Evolutionary conservation across 2,888 invertebrate species (phyloP).

Genomic region (Pardosa pseudoannulata): DNA sequence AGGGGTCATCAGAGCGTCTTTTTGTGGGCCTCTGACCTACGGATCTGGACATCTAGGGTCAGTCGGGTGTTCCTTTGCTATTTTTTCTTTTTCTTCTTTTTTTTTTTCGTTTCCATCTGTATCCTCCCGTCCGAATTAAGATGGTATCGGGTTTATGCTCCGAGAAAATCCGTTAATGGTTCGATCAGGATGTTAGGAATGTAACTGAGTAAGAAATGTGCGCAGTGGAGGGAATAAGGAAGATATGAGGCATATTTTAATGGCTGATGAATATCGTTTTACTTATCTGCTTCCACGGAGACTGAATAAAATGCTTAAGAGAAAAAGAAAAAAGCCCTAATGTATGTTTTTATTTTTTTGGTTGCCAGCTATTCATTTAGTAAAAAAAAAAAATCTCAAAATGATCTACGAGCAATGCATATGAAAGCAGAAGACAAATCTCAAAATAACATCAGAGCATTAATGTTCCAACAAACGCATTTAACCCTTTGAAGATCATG

Average conservation of each 20-base stretch:
- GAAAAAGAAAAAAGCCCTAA: no score
- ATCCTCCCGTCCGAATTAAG: slow-evolving; percentile 44
- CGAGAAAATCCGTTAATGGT: slow-evolving; percentile 68
- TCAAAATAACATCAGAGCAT: no score
- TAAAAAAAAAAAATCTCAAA: no score
- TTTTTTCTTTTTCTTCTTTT: slow-evolving; percentile 37
- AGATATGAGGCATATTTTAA: slow-evolving; percentile 13
- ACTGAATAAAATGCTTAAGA: no score
- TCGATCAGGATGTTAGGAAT: slow-evolving; percentile 42
- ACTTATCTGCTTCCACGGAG: no score
- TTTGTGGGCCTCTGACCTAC: slow-evolving; percentile 47
- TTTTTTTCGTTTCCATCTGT: slow-evolving; percentile 31
- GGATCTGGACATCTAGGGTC: slow-evolving; percentile 40
- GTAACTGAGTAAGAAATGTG: slow-evolving; percentile 33
- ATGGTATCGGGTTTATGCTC: slow-evolving; percentile 68
- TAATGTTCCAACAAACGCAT: no score
- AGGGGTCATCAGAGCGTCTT: slow-evolving; percentile 63
- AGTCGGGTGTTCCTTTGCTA: neutral
- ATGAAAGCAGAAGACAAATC: no score
- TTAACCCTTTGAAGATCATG: no score
- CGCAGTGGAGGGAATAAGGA: neutral
- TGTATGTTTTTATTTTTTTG: no score
- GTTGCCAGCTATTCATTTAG: no score
- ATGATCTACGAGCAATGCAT: no score
- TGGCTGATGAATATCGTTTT: no score